A percentile compares a stretch with the other conserved stretches of the same genome.
Conservation (phyloP, 2,888 invertebrate species). For the Drosophila koepferae region DNA sequence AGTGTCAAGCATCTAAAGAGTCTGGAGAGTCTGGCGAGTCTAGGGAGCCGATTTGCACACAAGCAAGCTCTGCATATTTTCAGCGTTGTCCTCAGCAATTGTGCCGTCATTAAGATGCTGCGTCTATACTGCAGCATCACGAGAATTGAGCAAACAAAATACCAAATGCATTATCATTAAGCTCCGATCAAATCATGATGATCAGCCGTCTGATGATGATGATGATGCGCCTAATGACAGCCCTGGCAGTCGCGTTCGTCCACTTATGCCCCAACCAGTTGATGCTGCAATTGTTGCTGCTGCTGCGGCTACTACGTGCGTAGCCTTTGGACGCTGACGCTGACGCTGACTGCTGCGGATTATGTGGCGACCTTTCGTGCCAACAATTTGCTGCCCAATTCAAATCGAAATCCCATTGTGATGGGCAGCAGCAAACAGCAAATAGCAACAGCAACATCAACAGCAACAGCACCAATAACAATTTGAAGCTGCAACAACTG, state of each 20-base stretch:
- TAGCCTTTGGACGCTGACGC: conserved; percentile 59
- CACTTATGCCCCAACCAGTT: conserved; percentile 44
- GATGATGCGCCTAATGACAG: conserved; percentile 54
- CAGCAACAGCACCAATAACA: conserved; percentile 19
- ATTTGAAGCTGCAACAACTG: conserved; percentile 29
- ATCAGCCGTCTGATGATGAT: conserved; percentile 16
- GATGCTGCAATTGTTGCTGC: conserved; percentile 16
- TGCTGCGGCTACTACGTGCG: conserved; percentile 48
- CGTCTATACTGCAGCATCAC: conserved; percentile 32
- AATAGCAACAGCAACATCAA: conserved; percentile 13
- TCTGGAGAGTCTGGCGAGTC: not conserved
- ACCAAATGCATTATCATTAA: conserved; percentile 65
- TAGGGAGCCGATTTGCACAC: not conserved
- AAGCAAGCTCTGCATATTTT: conserved; percentile 41
- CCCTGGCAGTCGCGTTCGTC: conserved; percentile 55
- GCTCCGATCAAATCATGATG: conserved; percentile 58
- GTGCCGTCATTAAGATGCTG: conserved; percentile 71
- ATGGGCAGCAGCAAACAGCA: conserved; percentile 36
- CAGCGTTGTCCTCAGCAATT: conserved; percentile 32
- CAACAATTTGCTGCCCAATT: conserved; percentile 54
- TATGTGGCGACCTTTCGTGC: conserved; percentile 50
- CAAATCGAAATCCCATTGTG: conserved; percentile 55
- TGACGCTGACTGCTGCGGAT: conserved; percentile 50
- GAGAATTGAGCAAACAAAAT: conserved; percentile 72
- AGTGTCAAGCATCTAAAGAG: conserved; percentile 22